Evolutionary conservation across 2,888 invertebrate genomes (phyloP).

Genomic region (Drosophila neonasuta): DNA sequence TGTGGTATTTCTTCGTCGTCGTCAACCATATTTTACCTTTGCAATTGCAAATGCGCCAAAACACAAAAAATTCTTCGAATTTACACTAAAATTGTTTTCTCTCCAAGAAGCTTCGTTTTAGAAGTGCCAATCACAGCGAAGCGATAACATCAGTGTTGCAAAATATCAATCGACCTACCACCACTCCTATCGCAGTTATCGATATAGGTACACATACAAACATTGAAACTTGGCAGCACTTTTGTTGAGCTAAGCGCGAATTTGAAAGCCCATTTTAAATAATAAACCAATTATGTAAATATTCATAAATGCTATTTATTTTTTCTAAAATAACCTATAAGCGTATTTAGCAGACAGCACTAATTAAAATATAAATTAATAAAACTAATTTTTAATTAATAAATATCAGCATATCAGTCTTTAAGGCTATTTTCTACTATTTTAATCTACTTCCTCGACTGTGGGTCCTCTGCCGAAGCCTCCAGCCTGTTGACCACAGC

Average conservation of each 20-base stretch:
- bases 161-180: conserved; percentile 10
- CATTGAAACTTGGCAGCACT: neutral
- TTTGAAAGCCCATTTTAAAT: neutral
- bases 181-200: conserved; percentile 21
- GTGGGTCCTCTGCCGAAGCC: conserved; percentile 49
- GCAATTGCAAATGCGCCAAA: conserved; percentile 5
- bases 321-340: neutral
- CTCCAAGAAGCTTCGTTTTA: conserved; percentile 33
- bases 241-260: neutral
- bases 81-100: conserved; percentile 20
- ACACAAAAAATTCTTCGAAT: conserved; percentile 19
- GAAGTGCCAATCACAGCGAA: conserved; percentile 33
- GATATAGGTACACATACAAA: neutral
- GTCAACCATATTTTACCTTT: conserved; percentile 53
- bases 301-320: neutral
- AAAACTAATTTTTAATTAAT: neutral
- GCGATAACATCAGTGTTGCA: conserved; percentile 9
- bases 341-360: neutral
- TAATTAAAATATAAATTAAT: neutral
- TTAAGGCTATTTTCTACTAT: neutral
- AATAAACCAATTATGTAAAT: neutral
- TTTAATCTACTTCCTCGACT: conserved; percentile 63
- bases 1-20: conserved; percentile 59
- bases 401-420: neutral
- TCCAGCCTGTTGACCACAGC: conserved; percentile 40